Percentiles rank a stretch among this genome's conserved stretches.
Conservation (phyloP, 2,888 invertebrate species). For the Cryptus viduatorius region DNA sequence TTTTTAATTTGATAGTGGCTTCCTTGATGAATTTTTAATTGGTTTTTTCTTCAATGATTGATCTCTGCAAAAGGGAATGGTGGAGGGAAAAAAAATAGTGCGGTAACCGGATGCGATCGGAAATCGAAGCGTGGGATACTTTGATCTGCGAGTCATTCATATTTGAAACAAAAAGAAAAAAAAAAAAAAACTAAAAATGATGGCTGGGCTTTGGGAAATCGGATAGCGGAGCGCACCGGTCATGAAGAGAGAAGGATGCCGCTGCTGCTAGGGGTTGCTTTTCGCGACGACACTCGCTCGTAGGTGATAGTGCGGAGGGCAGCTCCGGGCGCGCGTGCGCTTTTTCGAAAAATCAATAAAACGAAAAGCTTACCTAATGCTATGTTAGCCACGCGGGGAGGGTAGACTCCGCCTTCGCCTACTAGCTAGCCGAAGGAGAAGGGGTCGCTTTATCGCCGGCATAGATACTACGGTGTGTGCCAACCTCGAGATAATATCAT, state of each 20-base stretch:
- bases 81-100: neutral
- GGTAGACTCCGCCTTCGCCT: conserved; percentile 85
- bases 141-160: conserved; percentile 59
- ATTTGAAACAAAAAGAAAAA: conserved; percentile 22
- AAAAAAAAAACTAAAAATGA: conserved; percentile 52
- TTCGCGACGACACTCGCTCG: conserved; percentile 79
- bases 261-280: conserved; percentile 73
- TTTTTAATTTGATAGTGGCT: neutral
- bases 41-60: conserved; percentile 37
- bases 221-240: conserved; percentile 48
- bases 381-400: conserved; percentile 78
- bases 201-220: conserved; percentile 52
- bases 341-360: conserved; percentile 85
- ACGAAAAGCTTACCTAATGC: conserved; percentile 85
- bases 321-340: conserved; percentile 84
- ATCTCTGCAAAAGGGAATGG: neutral
- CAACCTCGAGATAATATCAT: conserved; percentile 80
- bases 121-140: conserved; percentile 28
- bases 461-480: conserved; percentile 79
- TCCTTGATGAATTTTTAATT: conserved; percentile 12
- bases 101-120: neutral
- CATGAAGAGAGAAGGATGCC: conserved; percentile 58
- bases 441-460: conserved; percentile 77
- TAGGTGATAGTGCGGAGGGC: conserved; percentile 83
- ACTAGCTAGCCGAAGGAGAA: conserved; percentile 76